Base-by-base conservation (phyloP, 2,797 vertebrate species). In the Muscicapa comitata region DNA sequence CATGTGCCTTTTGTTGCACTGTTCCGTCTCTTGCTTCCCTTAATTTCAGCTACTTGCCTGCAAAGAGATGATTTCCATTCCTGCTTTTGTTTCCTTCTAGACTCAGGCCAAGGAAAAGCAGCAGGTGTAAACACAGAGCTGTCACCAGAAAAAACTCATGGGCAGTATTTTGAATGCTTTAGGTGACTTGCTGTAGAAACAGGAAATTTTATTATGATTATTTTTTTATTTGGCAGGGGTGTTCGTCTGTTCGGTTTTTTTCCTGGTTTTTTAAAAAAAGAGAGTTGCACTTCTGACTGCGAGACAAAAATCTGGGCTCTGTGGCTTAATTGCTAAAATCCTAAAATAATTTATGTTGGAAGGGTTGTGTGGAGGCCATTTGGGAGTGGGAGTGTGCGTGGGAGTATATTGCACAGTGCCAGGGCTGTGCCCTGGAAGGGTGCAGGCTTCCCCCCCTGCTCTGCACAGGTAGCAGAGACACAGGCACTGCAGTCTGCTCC, bases 41-140 rank as follows among this genome's bases (percentile, higher is more conserved):
- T 78, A 11, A 55, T 76, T 88, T 50, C 13, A 18, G 48, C 66
- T 48, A 14, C 66, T 48, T 77, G 35, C 57, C 77, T 66, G 48
- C 62, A 70, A 51, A 6, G 50, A 40, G 48, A 26, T 59, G 17
- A 88, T 71, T 97, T 82, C 77, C 63, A 47, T 90, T 76, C 68
- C 86, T 50, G 63, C 42, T 70, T 84, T 50, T 65, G 31, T 43
- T 88, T 82, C 62, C 77, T 94, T 86, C 80, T 74, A 67, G 23
- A 24, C 43, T 61, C 59, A 17, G 88, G 81, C 70, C 5, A 9
- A 89, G 88, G 80, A 87, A 79, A 87, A 94, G 55, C 88, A 93
- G 93, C 83, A 90, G 83, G 86, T 92, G 40, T 66, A 70, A 92
- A 59, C 66, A 45, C 40, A 9, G 57, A 74, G 73, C 92, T 92